Evolutionary conservation across 2,888 invertebrate species (phyloP), one percentile per base, ranked within the genome.

Genomic region (Sisyra nigra): DNA sequence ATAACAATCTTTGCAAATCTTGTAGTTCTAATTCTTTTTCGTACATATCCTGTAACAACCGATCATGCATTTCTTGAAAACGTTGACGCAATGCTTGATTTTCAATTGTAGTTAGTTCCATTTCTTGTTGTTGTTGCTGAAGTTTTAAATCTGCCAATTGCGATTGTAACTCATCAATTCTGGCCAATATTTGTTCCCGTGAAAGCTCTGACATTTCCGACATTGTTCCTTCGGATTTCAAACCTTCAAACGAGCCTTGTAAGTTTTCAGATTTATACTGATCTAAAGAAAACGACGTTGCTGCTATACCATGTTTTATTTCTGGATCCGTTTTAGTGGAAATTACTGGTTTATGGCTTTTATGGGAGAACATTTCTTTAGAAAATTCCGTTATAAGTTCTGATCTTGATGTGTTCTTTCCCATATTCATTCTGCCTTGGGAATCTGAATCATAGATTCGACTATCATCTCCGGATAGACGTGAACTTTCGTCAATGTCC

Each of bases 31-130:
- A 71, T 60, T 86, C 84, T 48, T 83, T 80, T 52, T 80, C 83
- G 51, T 80, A 69, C 50, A 87, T 81, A 55, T 88, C 85, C 53
- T 82, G 78, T 48, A 82, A 69, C 9, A 91, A 62, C 52, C 80
- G 77, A 49, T 89, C 84, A 18, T 91, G 63, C 41, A 79, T 81
- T 49, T 83, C 81, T 56, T 84, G 80, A 60, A 93, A 84, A 42
- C 91, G 68, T 59, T 88, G 85, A 39, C 82, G 67, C 10, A 92
- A 61, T 9, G 86, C 83, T 48, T 79, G 67, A 59, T 91, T 92
- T 56, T 89, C 88, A 57, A 89, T 86, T 37, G 79, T 81, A 15
- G 81, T 75, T 47, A 91, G 80, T 61, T 89, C 86, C 49, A 76
- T 71, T 53, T 89, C 86, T 48, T 87, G 88, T 52, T 83, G 77